Conservation (phyloP, 2,113 vertebrate species). For the Oryctolagus cuniculus region DNA sequence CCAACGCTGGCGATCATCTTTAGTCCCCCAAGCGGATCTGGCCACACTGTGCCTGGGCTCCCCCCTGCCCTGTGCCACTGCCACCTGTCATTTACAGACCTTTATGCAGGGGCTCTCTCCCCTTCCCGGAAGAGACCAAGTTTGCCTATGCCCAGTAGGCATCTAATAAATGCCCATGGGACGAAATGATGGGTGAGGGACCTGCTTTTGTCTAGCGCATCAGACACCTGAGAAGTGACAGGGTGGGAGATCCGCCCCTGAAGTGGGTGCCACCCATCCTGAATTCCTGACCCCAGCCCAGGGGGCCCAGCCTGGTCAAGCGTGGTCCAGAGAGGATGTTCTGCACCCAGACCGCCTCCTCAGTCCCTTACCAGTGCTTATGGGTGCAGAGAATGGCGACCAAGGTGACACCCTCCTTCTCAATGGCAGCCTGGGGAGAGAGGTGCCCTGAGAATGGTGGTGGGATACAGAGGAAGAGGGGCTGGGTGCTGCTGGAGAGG, state of each 20-base stretch:
- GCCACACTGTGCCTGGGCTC: neutral
- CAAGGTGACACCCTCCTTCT: slow-evolving; percentile 93
- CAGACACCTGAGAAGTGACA: neutral
- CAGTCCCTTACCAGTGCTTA: slow-evolving; percentile 95
- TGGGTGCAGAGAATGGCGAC: slow-evolving; percentile 98
- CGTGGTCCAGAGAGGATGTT: neutral
- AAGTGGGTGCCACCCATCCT: neutral
- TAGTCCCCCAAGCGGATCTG: neutral
- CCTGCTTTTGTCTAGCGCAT: neutral
- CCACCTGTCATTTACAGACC: neutral
- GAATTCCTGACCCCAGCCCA: neutral
- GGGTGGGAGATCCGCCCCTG: accelerated
- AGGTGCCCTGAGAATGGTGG: neutral
- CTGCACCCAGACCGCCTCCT: neutral
- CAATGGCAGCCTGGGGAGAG: slow-evolving; percentile 90
- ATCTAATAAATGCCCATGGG: neutral
- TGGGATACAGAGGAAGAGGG: neutral
- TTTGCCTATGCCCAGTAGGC: neutral
- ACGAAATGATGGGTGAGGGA: neutral
- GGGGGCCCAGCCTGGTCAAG: neutral
- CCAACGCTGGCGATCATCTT: neutral
- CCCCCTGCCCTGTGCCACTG: neutral
- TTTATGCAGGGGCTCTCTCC: neutral
- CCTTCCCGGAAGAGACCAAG: neutral
- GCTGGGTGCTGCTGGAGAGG: neutral